phyloP scores from a whole-genome alignment of 1,140 invertebrate species.

The Drosophila varians region DNA sequence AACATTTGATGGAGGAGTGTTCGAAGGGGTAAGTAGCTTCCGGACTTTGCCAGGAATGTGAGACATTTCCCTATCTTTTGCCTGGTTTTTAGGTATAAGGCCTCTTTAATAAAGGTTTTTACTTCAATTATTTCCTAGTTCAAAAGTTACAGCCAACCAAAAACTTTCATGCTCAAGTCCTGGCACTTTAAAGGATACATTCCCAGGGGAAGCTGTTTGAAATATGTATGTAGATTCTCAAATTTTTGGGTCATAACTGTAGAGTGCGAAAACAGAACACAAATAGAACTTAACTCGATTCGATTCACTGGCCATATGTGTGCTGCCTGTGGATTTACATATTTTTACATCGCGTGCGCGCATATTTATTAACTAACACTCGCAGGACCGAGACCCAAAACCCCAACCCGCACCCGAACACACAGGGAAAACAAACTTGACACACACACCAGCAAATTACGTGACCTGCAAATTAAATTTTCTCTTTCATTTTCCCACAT shows the following conservation, averaged over 20 bases:
- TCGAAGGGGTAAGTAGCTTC: slow-evolving; percentile 17
- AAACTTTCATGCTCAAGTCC: background rate
- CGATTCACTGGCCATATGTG: slow-evolving; percentile 65
- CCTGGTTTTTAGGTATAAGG: slow-evolving; percentile 18
- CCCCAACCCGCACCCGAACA: background rate
- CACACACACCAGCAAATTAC: slow-evolving; percentile 72
- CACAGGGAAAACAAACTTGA: slow-evolving; percentile 32
- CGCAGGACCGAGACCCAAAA: slow-evolving; percentile 1
- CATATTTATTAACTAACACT: slow-evolving; percentile 66
- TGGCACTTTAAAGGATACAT: background rate
- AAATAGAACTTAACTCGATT: slow-evolving; percentile 42
- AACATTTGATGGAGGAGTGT: slow-evolving; percentile 26
- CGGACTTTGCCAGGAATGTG: slow-evolving; percentile 20
- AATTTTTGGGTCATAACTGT: slow-evolving; percentile 61
- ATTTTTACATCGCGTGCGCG: slow-evolving; percentile 66
- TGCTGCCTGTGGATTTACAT: slow-evolving; percentile 68
- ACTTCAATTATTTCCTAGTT: background rate
- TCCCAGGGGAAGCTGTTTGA: slow-evolving; percentile 1
- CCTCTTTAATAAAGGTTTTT: slow-evolving; percentile 5
- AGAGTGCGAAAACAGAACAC: slow-evolving; percentile 63
- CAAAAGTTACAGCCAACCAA: background rate
- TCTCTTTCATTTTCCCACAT: slow-evolving; percentile 67
- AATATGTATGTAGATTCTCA: background rate
- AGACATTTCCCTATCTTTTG: slow-evolving; percentile 29
- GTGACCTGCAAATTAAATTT: slow-evolving; percentile 81